phyloP scores from a whole-genome alignment of 1,140 invertebrate genomes.

The Euschistus heros region DNA sequence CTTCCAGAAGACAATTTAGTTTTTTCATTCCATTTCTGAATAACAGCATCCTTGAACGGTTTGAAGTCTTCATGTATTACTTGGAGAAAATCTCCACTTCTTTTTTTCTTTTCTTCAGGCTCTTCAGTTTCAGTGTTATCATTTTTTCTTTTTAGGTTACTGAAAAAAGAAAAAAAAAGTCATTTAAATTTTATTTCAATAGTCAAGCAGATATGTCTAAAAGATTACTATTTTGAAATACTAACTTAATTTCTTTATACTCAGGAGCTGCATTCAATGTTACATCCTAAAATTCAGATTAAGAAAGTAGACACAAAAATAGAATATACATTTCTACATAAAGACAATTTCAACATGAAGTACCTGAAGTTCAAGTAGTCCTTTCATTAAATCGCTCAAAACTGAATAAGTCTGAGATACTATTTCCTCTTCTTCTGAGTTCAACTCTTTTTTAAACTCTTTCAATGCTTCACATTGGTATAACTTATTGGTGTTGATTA shows the following conservation, averaged over 20 bases:
- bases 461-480: conserved; percentile 49
- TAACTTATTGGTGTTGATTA: conserved; percentile 61
- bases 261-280: conserved; percentile 54
- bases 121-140: conserved; percentile 33
- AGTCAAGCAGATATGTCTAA: conserved; percentile 25
- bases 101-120: conserved; percentile 45
- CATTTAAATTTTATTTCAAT: conserved; percentile 26
- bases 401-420: conserved; percentile 41
- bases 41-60: conserved; percentile 60
- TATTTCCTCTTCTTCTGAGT: conserved; percentile 42
- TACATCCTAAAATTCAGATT: conserved; percentile 39
- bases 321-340: not conserved
- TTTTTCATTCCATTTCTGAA: conserved; percentile 90
- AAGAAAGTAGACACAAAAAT: not conserved
- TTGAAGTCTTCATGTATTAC: conserved; percentile 55
- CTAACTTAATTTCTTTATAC: conserved; percentile 41
- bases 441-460: conserved; percentile 37
- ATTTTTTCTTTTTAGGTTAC: conserved; percentile 30
- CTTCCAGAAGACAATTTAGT: conserved; percentile 57
- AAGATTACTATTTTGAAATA: not conserved
- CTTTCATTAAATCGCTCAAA: conserved; percentile 48
- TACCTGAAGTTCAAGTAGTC: conserved; percentile 48
- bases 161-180: too few relatives aligned
- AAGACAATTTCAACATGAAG: conserved; percentile 23
- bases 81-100: conserved; percentile 46